Evolutionary conservation across 2,113 vertebrate genomes (phyloP).

Genomic region (Saccopteryx leptura): DNA sequence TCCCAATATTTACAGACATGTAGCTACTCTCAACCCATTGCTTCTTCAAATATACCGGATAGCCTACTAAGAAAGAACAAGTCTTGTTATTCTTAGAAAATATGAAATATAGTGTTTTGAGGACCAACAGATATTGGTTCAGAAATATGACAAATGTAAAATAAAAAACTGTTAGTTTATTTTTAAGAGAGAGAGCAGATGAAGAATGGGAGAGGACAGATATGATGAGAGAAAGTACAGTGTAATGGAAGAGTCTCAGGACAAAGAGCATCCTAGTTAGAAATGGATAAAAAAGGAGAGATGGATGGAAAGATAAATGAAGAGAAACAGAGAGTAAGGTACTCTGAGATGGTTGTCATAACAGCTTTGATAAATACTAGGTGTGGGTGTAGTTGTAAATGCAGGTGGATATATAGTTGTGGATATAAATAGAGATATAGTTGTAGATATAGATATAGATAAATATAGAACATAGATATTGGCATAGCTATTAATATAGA

Average conservation of each 20-base stretch:
- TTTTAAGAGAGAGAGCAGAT: not conserved
- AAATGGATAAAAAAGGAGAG: conserved; percentile 23
- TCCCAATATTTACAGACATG: not conserved
- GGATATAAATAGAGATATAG: not conserved
- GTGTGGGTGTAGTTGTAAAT: not conserved
- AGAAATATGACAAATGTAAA: not conserved
- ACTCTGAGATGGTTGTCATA: not conserved
- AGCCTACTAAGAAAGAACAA: not conserved
- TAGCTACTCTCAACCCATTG: not conserved
- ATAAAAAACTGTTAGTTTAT: not conserved
- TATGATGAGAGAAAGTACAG: not conserved
- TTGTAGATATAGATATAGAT: not conserved
- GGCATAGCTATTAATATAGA: not conserved
- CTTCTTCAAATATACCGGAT: not conserved
- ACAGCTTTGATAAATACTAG: not conserved
- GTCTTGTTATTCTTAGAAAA: conserved; percentile 2
- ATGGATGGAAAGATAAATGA: not conserved
- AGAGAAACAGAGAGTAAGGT: not conserved
- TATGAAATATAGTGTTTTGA: not conserved
- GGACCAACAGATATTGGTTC: not conserved
- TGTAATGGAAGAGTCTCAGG: not conserved
- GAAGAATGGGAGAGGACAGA: not conserved
- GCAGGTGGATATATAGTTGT: not conserved
- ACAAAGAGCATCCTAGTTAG: not conserved
- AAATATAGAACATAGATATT: not conserved